A percentile compares a stretch with the other conserved stretches of the same genome.
phyloP scores from a whole-genome alignment of 2,113 vertebrate genomes.

The Bucco capensis region DNA sequence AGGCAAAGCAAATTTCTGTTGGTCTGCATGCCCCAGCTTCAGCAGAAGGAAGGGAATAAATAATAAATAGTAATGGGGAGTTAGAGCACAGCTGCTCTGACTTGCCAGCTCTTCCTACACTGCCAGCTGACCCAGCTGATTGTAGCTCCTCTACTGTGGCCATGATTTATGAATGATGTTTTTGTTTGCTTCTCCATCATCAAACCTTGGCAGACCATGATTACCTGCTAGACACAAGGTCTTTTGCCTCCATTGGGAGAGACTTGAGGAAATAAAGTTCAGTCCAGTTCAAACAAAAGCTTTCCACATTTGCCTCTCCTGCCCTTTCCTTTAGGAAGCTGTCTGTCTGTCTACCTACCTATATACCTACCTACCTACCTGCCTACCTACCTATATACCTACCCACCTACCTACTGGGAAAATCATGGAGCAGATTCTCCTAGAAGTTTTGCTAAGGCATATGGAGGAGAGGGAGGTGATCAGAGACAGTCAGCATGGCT shows the following conservation, averaged over 20 bases:
- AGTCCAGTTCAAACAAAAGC: no score
- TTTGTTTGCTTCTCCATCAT: background rate
- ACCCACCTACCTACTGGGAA: background rate
- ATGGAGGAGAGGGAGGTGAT: no score
- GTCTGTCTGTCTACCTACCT: background rate
- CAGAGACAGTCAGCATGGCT: no score
- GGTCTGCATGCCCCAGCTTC: background rate
- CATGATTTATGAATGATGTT: slow-evolving; percentile 41
- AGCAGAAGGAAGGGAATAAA: slow-evolving; percentile 4
- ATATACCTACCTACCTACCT: background rate
- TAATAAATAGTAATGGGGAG: background rate
- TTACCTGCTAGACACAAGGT: background rate
- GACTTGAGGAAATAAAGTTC: background rate
- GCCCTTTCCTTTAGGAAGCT: background rate
- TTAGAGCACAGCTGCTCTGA: background rate
- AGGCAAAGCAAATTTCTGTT: background rate
- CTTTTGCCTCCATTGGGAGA: background rate
- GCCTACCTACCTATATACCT: background rate
- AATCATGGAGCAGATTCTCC: no score
- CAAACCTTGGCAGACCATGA: background rate
- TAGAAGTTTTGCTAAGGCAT: no score
- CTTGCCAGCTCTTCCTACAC: background rate
- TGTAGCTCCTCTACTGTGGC: background rate
- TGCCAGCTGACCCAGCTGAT: background rate
- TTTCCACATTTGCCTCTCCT: background rate